Base-by-base conservation (phyloP, 1,140 invertebrate species). In the Cephus cinctus region DNA sequence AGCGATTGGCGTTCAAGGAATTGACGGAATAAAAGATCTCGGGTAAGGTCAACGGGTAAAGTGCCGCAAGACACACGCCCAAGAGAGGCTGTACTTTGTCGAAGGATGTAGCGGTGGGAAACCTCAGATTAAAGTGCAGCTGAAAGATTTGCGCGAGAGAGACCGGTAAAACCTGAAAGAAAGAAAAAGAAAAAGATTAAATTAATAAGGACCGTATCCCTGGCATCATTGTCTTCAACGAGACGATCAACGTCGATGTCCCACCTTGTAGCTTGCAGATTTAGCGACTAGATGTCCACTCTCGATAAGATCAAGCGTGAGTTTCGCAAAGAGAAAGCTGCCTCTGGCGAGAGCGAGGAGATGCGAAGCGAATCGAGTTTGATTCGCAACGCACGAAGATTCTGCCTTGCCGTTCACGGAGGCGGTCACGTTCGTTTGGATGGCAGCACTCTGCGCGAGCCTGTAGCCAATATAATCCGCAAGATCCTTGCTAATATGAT, bases 11-110 rank as follows among this genome's bases (percentile, higher is more conserved):
- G 41, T 89, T 81, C 23, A 92, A 72, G 1, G 93, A 87, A 78
- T 96, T 96, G 1, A 97, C 86, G 1, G 94, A 94, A 71, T 96
- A 92, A 72, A 91, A 96, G 59, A 98, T 92, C 75, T 97, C 94
- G 34, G 90, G 81, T 22, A 92, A 73, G 1, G 89, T 96, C 2
- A 98, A 73, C 0, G 96, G 96, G 75, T 92, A 93, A 1, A 97
- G 75, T 4, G 92, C 88, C 2, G 95, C 89, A 32, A 98, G 75
- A 63, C 93, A 94, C 0, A 96, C 87, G 53, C 90, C 90, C 2
- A 98, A 75, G 48, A 98, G 90, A 46, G 86, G 83, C 5, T 83
- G 84, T 8, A 93, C 87, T 73, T 92, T 93, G 55, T 96, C 91
- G 71, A 94, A 97, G 0, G 92, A 92, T 23, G 89, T 81, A 0